These are phyloP conservation scores for Thamnophis sirtalis DNA, from an alignment of 2,113 vertebrate species.

Conservation along the genomic window DNA sequence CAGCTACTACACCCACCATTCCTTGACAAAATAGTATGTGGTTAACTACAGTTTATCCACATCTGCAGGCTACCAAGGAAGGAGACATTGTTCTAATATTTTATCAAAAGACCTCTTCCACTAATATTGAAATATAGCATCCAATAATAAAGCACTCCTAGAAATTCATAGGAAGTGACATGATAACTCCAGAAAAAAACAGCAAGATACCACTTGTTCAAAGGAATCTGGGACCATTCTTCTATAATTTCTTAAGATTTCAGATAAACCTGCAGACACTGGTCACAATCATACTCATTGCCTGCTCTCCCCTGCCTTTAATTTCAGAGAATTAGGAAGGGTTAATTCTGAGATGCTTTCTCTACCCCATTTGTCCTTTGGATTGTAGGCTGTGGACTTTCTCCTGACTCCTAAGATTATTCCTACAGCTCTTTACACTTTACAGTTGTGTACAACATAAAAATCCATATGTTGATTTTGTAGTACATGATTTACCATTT, in stretches of 20 bases:
- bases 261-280: background rate
- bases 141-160: background rate
- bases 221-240: background rate
- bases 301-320: background rate
- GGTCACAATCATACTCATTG: background rate
- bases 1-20: background rate
- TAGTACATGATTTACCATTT: background rate
- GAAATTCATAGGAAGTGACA: background rate
- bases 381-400: background rate
- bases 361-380: background rate
- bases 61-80: background rate
- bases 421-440: background rate
- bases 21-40: background rate
- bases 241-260: background rate
- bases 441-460: background rate
- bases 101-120: background rate
- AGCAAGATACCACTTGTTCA: background rate
- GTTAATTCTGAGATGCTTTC: background rate
- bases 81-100: background rate
- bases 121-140: background rate
- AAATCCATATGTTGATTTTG: background rate
- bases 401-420: background rate
- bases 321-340: background rate
- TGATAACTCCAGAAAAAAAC: background rate
- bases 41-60: background rate